Conservation (phyloP, 2,888 invertebrate species). For the Amphipoea oculea region DNA sequence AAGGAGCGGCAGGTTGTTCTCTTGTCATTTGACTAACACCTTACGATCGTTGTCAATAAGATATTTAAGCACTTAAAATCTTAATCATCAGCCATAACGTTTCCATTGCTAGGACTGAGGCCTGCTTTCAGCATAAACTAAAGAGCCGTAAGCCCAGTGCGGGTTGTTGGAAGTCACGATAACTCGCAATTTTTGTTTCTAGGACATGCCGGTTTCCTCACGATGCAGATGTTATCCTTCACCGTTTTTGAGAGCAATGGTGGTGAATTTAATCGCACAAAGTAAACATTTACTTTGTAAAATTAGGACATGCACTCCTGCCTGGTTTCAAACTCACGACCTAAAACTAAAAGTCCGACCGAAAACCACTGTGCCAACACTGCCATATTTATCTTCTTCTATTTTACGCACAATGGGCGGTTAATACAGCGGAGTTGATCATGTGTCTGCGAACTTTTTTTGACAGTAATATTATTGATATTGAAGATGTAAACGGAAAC, state of each 20-base stretch:
- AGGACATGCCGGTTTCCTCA: no score
- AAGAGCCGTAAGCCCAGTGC: no score
- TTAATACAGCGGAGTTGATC: conserved; percentile 30
- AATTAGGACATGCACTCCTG: not conserved
- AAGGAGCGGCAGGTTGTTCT: conserved; percentile 2
- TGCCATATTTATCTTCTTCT: not conserved
- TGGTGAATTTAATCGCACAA: not conserved
- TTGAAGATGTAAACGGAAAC: conserved; percentile 44
- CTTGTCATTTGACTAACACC: conserved; percentile 6
- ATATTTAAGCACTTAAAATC: not conserved
- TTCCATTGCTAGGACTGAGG: not conserved
- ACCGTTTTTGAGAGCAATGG: not conserved
- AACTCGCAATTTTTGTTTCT: not conserved
- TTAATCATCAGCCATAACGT: no score
- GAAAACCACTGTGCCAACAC: not conserved
- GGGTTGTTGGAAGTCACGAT: not conserved
- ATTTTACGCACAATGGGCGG: conserved; percentile 22
- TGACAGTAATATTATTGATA: conserved; percentile 43
- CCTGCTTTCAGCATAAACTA: not conserved
- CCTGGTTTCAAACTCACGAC: no score
- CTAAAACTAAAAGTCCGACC: not conserved
- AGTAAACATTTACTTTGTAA: not conserved
- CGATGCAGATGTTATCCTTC: not conserved
- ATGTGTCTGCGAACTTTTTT: conserved; percentile 15
- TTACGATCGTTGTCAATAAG: not conserved